phyloP scores from a whole-genome alignment of 2,888 invertebrate genomes.

The Noctua pronuba region DNA sequence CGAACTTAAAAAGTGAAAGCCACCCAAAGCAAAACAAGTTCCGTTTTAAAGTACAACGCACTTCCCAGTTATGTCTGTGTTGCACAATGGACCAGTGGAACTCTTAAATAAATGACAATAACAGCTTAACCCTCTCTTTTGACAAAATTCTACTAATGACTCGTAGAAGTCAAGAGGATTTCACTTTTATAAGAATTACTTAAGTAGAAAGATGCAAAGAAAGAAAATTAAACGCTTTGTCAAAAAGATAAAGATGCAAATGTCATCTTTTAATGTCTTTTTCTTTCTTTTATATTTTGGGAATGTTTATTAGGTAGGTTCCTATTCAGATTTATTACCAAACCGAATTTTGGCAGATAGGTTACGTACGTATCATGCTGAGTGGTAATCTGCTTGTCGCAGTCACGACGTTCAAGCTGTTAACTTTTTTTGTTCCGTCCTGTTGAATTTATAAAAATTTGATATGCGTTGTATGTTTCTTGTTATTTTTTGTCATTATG shows the following conservation, averaged over 20 bases:
- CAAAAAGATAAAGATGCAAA: slow-evolving; percentile 26
- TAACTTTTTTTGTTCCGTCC: no score
- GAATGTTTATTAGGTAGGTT: background rate
- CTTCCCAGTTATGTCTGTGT: slow-evolving; percentile 34
- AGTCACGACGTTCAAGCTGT: no score
- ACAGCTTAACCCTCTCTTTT: slow-evolving; percentile 20
- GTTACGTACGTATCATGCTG: background rate
- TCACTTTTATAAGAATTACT: slow-evolving; percentile 34
- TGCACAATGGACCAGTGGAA: slow-evolving; percentile 50
- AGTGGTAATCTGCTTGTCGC: no score
- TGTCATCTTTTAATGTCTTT: slow-evolving; percentile 7
- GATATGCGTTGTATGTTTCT: no score
- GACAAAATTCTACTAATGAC: slow-evolving; percentile 25
- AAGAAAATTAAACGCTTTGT: slow-evolving; percentile 24
- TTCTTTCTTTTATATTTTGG: slow-evolving; percentile 26
- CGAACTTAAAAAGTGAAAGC: slow-evolving; percentile 75
- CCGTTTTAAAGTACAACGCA: slow-evolving; percentile 66
- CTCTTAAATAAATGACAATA: slow-evolving; percentile 43
- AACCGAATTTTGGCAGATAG: background rate
- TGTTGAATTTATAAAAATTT: no score
- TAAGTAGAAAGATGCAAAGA: slow-evolving; percentile 9
- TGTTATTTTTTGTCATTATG: no score
- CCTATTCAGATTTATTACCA: slow-evolving; percentile 6
- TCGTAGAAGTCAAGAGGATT: slow-evolving; percentile 27
- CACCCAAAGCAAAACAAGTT: slow-evolving; percentile 68